Conservation (phyloP, 1,140 invertebrate genomes). For the Pseudomyrmex pallidus region DNA sequence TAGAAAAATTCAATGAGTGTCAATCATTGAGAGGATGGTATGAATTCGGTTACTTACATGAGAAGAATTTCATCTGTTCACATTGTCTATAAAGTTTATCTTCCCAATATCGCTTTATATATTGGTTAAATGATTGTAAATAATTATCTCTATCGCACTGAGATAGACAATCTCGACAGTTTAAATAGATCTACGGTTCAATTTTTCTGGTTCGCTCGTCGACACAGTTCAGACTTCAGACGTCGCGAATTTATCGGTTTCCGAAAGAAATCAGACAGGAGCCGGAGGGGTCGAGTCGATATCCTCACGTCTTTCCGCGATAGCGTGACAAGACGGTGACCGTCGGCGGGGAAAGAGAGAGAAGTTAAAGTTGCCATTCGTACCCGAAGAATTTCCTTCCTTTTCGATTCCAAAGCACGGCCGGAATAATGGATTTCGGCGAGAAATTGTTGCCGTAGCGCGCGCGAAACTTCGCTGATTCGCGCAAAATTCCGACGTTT, state of each 20-base stretch:
- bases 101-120: too few species aligned
- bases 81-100: too few species aligned
- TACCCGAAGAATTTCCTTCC: conserved; percentile 37
- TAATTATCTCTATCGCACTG: too few species aligned
- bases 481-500: neutral
- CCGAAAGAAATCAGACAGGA: conserved; percentile 20
- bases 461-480: conserved; percentile 33
- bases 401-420: conserved; percentile 11
- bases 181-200: neutral
- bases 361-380: conserved; percentile 2
- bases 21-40: too few species aligned
- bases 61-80: too few species aligned
- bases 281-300: neutral
- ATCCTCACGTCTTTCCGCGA: conserved; percentile 9
- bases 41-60: too few species aligned
- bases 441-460: neutral
- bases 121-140: too few species aligned
- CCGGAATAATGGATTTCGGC: conserved; percentile 36
- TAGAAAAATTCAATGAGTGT: too few species aligned
- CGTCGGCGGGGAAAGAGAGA: neutral
- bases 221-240: conserved; percentile 1
- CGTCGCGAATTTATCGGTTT: conserved; percentile 34
- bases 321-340: conserved; percentile 32
- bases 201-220: neutral
- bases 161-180: too few species aligned